Evolutionary conservation across 2,888 invertebrate genomes (phyloP).

Genomic region (Sphaerophoria rueppellii): DNA sequence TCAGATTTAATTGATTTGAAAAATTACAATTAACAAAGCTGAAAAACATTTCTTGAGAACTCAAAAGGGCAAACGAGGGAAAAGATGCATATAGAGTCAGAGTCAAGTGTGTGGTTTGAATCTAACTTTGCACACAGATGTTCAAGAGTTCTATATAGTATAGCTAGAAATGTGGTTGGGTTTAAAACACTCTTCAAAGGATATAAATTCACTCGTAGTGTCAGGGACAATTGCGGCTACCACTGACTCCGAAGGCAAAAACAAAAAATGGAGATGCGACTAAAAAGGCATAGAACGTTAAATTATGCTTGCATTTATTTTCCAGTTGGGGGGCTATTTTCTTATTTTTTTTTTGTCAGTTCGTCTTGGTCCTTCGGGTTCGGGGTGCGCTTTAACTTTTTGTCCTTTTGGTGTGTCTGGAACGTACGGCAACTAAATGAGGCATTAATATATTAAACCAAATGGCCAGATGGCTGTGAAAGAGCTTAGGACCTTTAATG

Average conservation of each 20-base stretch:
- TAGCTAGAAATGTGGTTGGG: constrained; percentile 31
- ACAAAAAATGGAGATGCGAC: constrained; percentile 45
- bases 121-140: constrained; percentile 16
- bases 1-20: constrained; percentile 69
- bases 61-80: not conserved
- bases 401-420: constrained; percentile 55
- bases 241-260: constrained; percentile 17
- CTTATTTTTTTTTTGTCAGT: constrained; percentile 1
- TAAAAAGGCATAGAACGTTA: constrained; percentile 56
- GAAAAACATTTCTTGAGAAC: constrained; percentile 41
- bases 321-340: constrained; percentile 42
- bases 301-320: constrained; percentile 72
- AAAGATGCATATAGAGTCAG: not conserved
- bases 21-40: constrained; percentile 65
- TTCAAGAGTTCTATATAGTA: not conserved
- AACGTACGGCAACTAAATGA: constrained; percentile 67
- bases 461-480: constrained; percentile 60
- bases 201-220: constrained; percentile 64
- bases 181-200: constrained; percentile 56
- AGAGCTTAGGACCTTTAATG: constrained; percentile 60
- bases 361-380: constrained; percentile 10
- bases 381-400: constrained; percentile 6
- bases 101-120: constrained; percentile 28
- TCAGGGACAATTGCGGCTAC: constrained; percentile 69
- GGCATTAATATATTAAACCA: constrained; percentile 68